Conservation (phyloP, 2,888 invertebrate genomes). For the Pyralis farinalis region DNA sequence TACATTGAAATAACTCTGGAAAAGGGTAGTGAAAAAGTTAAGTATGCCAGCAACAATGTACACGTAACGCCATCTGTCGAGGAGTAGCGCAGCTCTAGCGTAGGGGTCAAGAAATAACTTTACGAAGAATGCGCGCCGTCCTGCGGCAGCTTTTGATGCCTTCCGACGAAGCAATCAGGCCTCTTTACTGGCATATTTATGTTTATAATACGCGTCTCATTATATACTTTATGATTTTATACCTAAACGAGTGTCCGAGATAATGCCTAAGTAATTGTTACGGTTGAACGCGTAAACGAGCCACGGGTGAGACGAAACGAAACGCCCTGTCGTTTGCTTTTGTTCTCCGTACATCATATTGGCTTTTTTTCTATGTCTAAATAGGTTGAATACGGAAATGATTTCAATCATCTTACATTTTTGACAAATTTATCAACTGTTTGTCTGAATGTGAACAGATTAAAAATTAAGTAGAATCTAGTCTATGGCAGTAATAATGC, state of each 20-base stretch:
- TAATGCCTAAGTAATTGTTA: constrained; percentile 66
- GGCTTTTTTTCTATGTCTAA: too few relatives aligned
- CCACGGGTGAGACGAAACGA: constrained; percentile 20
- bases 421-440: too few relatives aligned
- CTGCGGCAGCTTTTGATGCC: constrained; percentile 72
- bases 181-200: constrained; percentile 78
- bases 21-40: constrained; percentile 51
- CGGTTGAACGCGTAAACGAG: constrained; percentile 50
- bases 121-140: constrained; percentile 60
- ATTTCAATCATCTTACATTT: too few relatives aligned
- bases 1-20: constrained; percentile 68
- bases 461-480: too few relatives aligned
- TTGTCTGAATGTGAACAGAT: too few relatives aligned
- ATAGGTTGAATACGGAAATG: too few relatives aligned
- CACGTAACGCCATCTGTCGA: constrained; percentile 73
- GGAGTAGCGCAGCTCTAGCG: constrained; percentile 58
- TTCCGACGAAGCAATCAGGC: constrained; percentile 79
- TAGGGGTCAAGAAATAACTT: constrained; percentile 68
- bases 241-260: constrained; percentile 56
- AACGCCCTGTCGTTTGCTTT: constrained; percentile 2
- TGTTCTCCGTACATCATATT: not conserved
- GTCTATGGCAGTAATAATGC: too few relatives aligned
- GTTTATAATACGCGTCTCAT: constrained; percentile 78
- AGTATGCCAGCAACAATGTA: constrained; percentile 61
- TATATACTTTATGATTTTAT: constrained; percentile 78